These are phyloP conservation scores for Xyrichtys novacula DNA, from an alignment of 2,797 vertebrate genomes.

Conservation along the genomic window DNA sequence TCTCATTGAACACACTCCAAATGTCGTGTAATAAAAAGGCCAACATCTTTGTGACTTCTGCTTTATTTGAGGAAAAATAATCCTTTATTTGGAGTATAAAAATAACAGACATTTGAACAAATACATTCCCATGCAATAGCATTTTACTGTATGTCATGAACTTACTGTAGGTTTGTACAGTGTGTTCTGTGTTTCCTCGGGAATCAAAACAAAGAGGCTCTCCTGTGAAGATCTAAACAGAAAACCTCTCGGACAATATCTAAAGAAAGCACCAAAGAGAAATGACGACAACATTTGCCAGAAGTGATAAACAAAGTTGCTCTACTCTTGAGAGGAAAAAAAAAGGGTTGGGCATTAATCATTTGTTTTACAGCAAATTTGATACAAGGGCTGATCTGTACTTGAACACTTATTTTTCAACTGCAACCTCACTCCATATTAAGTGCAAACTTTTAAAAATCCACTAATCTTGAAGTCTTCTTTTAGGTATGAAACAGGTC, in stretches of 20 bases:
- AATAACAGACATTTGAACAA: conserved; percentile 83
- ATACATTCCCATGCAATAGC: conserved; percentile 79
- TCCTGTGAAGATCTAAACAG: conserved; percentile 20
- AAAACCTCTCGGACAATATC: conserved; percentile 4
- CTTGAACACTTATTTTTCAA: not conserved
- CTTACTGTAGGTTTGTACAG: conserved; percentile 56
- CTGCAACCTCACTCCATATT: not conserved
- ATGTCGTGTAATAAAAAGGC: not conserved
- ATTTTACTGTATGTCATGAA: conserved; percentile 64
- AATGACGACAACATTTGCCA: conserved; percentile 2
- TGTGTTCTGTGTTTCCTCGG: conserved; percentile 22
- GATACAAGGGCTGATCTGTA: not conserved
- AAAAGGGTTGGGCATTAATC: conserved; percentile 25
- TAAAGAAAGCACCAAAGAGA: conserved; percentile 17
- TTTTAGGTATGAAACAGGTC: not conserved
- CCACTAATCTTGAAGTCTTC: not conserved
- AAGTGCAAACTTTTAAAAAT: not conserved
- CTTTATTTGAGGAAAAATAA: conserved; percentile 87
- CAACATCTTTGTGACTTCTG: conserved; percentile 66
- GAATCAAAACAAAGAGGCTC: not conserved
- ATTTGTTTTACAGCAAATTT: conserved; percentile 11
- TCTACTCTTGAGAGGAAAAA: conserved; percentile 12
- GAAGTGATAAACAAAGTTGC: conserved; percentile 12
- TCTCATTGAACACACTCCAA: not conserved
- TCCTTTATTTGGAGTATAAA: conserved; percentile 85